Conservation (phyloP, 2,113 vertebrate species). For the Parus major region DNA sequence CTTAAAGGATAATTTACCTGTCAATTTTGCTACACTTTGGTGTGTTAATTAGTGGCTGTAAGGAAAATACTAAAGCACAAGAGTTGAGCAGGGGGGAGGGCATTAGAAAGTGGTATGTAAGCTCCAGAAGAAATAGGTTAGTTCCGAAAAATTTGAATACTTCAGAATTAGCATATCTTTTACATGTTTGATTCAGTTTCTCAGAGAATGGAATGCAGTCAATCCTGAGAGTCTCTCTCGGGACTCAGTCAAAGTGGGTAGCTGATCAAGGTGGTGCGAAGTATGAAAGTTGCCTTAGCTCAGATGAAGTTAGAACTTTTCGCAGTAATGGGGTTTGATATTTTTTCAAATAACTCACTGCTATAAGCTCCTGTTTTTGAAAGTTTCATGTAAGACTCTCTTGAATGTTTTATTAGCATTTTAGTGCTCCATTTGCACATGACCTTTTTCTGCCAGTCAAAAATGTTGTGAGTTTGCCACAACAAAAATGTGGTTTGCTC, state of each 20-base stretch:
- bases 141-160: background rate
- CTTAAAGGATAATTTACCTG: conserved; percentile 75
- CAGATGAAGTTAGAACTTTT: background rate
- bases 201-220: background rate
- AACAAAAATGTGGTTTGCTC: background rate
- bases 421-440: background rate
- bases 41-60: conserved; percentile 72
- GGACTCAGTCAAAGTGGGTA: background rate
- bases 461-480: background rate
- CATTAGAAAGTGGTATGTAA: background rate
- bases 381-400: background rate
- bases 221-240: rapidly evolving
- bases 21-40: conserved; percentile 63
- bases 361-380: background rate
- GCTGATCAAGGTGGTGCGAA: background rate
- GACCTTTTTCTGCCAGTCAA: background rate
- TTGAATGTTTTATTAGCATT: background rate
- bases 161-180: background rate
- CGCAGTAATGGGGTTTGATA: background rate
- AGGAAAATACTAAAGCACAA: conserved; percentile 69
- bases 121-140: background rate
- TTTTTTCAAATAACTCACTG: background rate
- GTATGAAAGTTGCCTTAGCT: background rate
- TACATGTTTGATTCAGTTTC: background rate
- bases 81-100: background rate